These are phyloP conservation scores for Phortica variegata DNA, from an alignment of 1,140 invertebrate genomes.

Conservation along the genomic window DNA sequence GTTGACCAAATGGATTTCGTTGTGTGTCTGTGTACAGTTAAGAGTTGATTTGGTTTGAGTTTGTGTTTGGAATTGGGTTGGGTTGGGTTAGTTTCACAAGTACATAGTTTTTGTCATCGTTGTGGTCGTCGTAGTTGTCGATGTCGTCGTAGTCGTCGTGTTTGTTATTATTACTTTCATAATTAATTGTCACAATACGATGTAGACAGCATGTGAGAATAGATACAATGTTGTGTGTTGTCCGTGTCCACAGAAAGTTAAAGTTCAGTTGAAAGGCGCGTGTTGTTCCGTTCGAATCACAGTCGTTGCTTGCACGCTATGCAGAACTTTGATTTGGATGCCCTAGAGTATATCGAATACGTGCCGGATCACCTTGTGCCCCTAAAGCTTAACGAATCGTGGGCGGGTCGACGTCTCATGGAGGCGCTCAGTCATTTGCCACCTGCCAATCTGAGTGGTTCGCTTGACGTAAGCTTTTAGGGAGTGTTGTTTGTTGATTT, in stretches of 20 bases:
- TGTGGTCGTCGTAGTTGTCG: too few relatives aligned
- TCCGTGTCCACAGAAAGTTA: conserved; percentile 20
- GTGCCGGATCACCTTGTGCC: conserved; percentile 53
- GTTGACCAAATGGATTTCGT: conserved; percentile 18
- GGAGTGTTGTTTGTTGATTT: too few relatives aligned
- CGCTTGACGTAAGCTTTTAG: neutral
- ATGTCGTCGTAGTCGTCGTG: too few relatives aligned
- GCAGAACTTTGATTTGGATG: too few relatives aligned
- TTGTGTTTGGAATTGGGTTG: conserved; percentile 26
- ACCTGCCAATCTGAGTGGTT: conserved; percentile 9
- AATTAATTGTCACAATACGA: too few relatives aligned
- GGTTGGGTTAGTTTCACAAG: neutral
- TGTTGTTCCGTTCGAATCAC: conserved; percentile 11
- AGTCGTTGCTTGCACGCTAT: too few relatives aligned
- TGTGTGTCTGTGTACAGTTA: too few relatives aligned
- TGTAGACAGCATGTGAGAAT: too few relatives aligned
- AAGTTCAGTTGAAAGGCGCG: conserved; percentile 36
- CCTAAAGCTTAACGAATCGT: conserved; percentile 60
- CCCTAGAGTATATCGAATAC: conserved; percentile 3
- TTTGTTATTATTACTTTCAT: too few relatives aligned
- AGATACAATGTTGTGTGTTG: neutral
- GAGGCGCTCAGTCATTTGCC: conserved; percentile 47
- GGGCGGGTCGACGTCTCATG: conserved; percentile 59
- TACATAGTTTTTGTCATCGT: too few relatives aligned
- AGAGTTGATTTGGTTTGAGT: too few relatives aligned